phyloP scores from a whole-genome alignment of 92 coral and sea anemone genomes.

The Isaurus tuberculatus region DNA sequence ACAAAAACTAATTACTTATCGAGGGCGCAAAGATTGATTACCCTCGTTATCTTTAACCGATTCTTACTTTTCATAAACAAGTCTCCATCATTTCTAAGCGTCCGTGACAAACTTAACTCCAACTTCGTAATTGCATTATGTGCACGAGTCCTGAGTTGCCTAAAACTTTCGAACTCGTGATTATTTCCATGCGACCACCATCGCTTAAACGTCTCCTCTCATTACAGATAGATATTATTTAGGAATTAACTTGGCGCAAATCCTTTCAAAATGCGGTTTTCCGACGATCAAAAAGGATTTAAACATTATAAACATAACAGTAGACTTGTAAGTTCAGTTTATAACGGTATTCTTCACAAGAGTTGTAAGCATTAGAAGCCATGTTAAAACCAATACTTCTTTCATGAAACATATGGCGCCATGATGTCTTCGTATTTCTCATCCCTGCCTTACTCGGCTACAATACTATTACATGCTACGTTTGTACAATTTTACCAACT shows the following conservation, averaged over 20 bases:
- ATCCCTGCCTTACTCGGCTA: background rate
- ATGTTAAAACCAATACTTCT: background rate
- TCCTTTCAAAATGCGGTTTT: conserved; percentile 25
- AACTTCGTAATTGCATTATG: conserved; percentile 19
- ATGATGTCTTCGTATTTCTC: conserved; percentile 2
- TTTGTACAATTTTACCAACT: background rate
- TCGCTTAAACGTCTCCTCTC: background rate
- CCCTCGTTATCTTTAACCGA: background rate
- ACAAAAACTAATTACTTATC: conserved; percentile 5
- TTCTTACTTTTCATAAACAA: background rate
- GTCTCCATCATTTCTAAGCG: background rate
- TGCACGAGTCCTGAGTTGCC: conserved; percentile 1
- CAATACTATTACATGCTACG: background rate
- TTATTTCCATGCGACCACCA: background rate
- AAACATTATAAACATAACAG: background rate
- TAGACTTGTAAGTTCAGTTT: background rate
- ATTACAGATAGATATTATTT: background rate
- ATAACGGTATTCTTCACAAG: background rate
- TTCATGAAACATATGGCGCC: conserved; percentile 34
- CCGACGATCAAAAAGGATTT: background rate
- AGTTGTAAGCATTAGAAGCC: background rate
- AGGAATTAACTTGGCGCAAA: conserved; percentile 8
- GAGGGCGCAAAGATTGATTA: background rate
- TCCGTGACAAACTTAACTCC: background rate
- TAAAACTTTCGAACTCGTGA: background rate